Percentiles rank a stretch among this genome's conserved stretches.
Evolutionary conservation across 2,888 invertebrate species (phyloP).

Genomic region (Pediacus dermestoides): DNA sequence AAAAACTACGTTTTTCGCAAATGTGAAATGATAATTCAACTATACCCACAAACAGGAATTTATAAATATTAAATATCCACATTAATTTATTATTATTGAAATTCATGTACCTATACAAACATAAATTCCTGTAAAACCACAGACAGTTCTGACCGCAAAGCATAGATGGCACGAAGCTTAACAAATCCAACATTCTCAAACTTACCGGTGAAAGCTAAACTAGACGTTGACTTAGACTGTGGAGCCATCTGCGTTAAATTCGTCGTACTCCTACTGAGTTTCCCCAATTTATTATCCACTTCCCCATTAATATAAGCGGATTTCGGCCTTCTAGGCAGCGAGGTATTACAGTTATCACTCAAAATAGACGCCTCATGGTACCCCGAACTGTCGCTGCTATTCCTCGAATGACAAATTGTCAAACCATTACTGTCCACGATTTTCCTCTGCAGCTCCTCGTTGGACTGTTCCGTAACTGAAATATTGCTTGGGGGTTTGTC

Average conservation of each 20-base stretch:
- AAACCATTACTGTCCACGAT: conserved; percentile 37
- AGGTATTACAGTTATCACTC: conserved; percentile 56
- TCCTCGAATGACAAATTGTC: conserved; percentile 63
- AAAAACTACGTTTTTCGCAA: no score
- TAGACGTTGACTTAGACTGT: conserved; percentile 48
- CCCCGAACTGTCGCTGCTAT: conserved; percentile 70
- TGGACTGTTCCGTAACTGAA: not conserved
- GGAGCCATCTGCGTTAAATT: conserved; percentile 45
- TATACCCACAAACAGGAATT: no score
- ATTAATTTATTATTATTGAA: no score
- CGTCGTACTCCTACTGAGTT: conserved; percentile 40
- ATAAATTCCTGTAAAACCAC: conserved; percentile 7
- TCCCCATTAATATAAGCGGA: conserved; percentile 35
- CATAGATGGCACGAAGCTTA: no score
- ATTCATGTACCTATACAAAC: conserved; percentile 4
- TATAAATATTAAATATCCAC: no score
- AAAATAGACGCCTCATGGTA: conserved; percentile 67
- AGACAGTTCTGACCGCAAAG: no score
- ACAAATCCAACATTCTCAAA: conserved; percentile 1
- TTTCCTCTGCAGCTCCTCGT: conserved; percentile 8
- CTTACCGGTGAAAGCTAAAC: conserved; percentile 44
- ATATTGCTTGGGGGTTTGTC: conserved; percentile 30
- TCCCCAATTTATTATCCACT: conserved; percentile 23
- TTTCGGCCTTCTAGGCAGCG: conserved; percentile 44
- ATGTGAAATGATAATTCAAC: no score